Base-by-base conservation (phyloP, 2,113 vertebrate genomes). In the Apteryx owenii region DNA sequence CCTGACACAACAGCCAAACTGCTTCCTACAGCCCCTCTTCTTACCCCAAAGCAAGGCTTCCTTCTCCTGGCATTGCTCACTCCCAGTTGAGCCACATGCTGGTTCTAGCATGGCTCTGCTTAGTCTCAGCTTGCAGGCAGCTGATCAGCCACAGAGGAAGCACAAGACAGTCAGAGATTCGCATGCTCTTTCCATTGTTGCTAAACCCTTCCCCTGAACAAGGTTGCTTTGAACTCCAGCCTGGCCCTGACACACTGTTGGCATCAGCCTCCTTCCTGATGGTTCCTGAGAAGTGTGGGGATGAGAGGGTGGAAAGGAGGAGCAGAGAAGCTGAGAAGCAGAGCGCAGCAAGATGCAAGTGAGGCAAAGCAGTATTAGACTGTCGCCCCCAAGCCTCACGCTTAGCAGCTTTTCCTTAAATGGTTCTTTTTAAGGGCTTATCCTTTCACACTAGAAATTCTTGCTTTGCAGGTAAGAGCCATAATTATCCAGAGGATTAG, bases 181-280 rank as follows among this genome's bases (percentile, higher is more conserved):
- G 64, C n/a, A 3, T 0, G 0, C 26, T 81, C 38, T 14, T 56
- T 2, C n/a, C 28, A 20, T 44, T 69, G 46, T 22, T 31, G 29
- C 68, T 22, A 25, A 54, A 48, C 26, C 29, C 26, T 1, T 62
- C 22, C 56, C 36, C 25, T 6, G 13, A 17, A 54, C 5, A 19
- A 0, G 0, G 26, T 19, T 26, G 40, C 53, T 92, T 44, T 48
- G 28, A 73, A 31, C 36, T 36, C 26, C 53, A 75, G 28, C 36
- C 36, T 40, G 28, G 38, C 28, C 70, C 29, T 42, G 15, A 40
- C 51, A 22, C 13, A 15, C 21, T 16, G 28, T 36, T 29, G 26
- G 38, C 51, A 21, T 17, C 53, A 33, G 9, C 53, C 31, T 42
- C 53, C 36, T 42, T 54, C 19, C 53, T 31, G 12, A 38, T 15